These are phyloP conservation scores for Drosophila lowei DNA, from an alignment of 1,140 invertebrate species.

Conservation along the genomic window DNA sequence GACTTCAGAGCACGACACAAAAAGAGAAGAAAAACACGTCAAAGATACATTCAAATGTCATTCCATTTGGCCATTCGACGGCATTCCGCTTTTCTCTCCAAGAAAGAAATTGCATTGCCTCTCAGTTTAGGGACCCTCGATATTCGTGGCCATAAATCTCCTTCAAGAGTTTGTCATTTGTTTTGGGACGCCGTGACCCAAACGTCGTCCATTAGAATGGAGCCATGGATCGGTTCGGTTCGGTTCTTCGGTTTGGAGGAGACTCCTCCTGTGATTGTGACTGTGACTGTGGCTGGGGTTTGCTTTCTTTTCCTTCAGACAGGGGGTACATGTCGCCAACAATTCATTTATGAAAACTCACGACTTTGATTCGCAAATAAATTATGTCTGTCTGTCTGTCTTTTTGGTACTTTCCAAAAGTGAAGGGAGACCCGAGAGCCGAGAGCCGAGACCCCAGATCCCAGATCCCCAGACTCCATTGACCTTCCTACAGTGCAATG, in stretches of 20 bases:
- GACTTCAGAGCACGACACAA: conserved; percentile 49
- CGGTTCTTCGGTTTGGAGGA: background rate
- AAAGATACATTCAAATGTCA: no score
- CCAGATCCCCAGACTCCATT: conserved; percentile 16
- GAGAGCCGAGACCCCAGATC: conserved; percentile 11
- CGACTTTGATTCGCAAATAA: conserved; percentile 74
- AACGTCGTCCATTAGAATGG: conserved; percentile 41
- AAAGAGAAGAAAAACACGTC: background rate
- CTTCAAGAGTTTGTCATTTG: conserved; percentile 70
- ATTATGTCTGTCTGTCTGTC: conserved; percentile 52
- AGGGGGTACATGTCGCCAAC: conserved; percentile 66
- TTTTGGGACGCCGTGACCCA: conserved; percentile 59
- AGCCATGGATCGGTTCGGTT: background rate
- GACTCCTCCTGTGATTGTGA: conserved; percentile 14
- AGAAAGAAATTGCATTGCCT: conserved; percentile 57
- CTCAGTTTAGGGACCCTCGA: conserved; percentile 35
- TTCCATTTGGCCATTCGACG: no score
- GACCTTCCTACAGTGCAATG: conserved; percentile 60
- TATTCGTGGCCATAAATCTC: conserved; percentile 77
- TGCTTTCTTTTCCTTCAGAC: conserved; percentile 42
- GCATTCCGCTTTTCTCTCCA: background rate
- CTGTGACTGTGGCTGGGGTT: background rate
- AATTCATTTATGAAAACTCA: conserved; percentile 78
- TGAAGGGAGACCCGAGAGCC: conserved; percentile 57
- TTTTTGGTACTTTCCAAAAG: conserved; percentile 70